These are phyloP conservation scores for Sinosuthora webbiana DNA, from an alignment of 2,113 vertebrate genomes.

Conservation along the genomic window DNA sequence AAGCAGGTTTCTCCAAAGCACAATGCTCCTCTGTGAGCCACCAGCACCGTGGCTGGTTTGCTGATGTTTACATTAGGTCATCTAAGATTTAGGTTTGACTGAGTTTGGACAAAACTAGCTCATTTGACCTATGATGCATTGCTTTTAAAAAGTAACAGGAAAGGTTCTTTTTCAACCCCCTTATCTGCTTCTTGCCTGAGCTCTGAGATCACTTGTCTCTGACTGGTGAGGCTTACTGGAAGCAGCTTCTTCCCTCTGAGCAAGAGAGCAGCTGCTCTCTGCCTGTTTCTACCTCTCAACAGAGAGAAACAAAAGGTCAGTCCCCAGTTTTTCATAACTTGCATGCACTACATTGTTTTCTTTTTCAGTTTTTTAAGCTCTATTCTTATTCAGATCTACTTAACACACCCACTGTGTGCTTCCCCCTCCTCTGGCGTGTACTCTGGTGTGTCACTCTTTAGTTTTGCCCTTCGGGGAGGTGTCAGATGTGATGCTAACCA, in stretches of 20 bases:
- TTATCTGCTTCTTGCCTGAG: neutral
- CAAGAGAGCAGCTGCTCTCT: neutral
- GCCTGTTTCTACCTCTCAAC: neutral
- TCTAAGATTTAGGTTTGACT: neutral
- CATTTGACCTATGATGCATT: neutral
- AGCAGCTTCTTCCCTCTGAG: neutral
- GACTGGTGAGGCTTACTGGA: neutral
- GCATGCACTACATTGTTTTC: neutral
- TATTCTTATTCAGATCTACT: neutral
- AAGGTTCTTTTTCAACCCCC: neutral
- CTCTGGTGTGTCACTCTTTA: neutral
- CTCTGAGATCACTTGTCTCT: neutral
- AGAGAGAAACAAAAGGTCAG: neutral
- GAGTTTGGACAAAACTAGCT: neutral
- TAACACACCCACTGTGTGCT: neutral
- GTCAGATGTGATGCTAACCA: neutral
- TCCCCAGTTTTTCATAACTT: neutral
- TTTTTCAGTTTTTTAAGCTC: neutral
- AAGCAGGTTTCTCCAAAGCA: conserved; percentile 24
- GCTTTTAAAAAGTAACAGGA: neutral
- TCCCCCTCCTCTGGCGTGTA: neutral
- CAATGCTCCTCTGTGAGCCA: conserved; percentile 33
- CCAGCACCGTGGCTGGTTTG: neutral
- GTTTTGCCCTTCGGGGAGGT: neutral
- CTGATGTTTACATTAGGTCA: neutral